phyloP scores from a whole-genome alignment of 2,797 vertebrate genomes.

The Erpetoichthys calabaricus region DNA sequence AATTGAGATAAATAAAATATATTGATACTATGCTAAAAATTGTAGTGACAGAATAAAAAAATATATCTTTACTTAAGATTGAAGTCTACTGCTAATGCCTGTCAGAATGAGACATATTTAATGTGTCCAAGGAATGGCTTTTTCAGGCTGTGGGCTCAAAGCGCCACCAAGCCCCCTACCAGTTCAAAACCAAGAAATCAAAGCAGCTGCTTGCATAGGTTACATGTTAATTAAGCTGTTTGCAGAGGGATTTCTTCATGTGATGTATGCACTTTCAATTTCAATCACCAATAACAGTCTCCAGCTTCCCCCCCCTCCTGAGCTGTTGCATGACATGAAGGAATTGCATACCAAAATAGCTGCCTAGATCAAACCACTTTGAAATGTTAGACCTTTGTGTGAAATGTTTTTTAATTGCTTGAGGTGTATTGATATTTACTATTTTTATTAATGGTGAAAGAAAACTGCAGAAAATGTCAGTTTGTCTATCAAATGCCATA shows the following conservation, averaged over 20 bases:
- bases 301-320: neutral
- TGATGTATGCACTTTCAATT: slow-evolving; percentile 3
- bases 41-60: too few species aligned
- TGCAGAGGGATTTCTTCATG: neutral
- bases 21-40: too few species aligned
- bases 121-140: neutral
- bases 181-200: neutral
- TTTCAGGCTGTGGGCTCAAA: neutral
- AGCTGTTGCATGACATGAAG: neutral
- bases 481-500: too few species aligned
- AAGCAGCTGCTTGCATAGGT: neutral
- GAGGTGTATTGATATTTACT: too few species aligned
- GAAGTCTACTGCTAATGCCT: too few species aligned
- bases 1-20: too few species aligned
- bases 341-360: neutral
- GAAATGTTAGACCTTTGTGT: neutral
- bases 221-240: slow-evolving; percentile 4
- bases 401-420: too few species aligned
- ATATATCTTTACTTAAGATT: too few species aligned
- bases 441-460: too few species aligned
- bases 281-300: slow-evolving; percentile 2
- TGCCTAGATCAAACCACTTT: neutral
- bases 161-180: neutral
- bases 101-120: too few species aligned
- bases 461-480: too few species aligned